Base-by-base conservation (phyloP, 2,113 vertebrate genomes). In the Nasalis larvatus region DNA sequence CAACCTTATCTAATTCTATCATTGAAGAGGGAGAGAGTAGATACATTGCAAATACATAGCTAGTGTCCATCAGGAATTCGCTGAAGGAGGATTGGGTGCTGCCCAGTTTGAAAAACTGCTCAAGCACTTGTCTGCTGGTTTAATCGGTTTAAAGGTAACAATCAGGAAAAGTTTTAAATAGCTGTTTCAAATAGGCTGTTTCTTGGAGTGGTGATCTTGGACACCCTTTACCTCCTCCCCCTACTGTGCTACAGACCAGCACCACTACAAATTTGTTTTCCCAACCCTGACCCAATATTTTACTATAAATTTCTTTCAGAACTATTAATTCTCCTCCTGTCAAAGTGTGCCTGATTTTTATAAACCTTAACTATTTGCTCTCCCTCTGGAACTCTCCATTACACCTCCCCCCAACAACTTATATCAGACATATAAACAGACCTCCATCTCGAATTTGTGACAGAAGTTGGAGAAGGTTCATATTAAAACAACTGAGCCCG, bases 201-300 rank as follows among this genome's bases (percentile, higher is more conserved):
- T 86, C 56, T 47, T 6, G n/a, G 27, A 45, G 32, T 17, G 60
- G 30, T 6, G 63, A 16, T 60, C 54, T 80, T 3, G 3, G 63
- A 37, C 20, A 42, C 30, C 14, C 23, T 20, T 14, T 47, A 4
- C 8, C 13, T 6, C 10, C 6, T 68, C 9, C 1, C 2, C 20
- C 0, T 20, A 23, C 45, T 9, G 0, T 30, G 25, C 2, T 18
- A 42, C 14, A 52, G 21, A 90, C 2, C 20, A 21, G 17, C 0
- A 0, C 7, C 63, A 73, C 40, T 8, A 11, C 13, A 78, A 45
- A 23, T 80, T 74, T 6, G 49, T 86, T 83, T 89, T 20, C 49
- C 42, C 56, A 54, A 16, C 4, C 4, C 30, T 1, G 37, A 40
- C 23, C 4, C 73, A 35, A 27, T 52, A 1, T 69, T 86, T 35